Base-by-base conservation (phyloP, 2,888 invertebrate genomes). In the Drosophila pegasa region DNA sequence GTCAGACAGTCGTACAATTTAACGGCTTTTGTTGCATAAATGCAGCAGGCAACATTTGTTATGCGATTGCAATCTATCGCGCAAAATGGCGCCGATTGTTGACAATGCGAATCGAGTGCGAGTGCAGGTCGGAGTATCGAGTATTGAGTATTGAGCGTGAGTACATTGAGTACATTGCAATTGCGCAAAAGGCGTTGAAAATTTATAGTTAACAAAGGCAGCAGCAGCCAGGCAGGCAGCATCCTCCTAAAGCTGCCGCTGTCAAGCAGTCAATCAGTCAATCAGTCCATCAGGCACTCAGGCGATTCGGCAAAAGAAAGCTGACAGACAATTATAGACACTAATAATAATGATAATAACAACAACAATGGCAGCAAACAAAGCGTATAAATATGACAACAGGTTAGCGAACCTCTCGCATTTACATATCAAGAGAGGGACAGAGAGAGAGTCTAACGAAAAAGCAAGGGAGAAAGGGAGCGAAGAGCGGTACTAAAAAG, bases 11-110 rank as follows among this genome's bases (percentile, higher is more conserved):
- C 77, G 74, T 80, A 85, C 79, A 87, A 86, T 74, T 86, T 87
- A 86, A 86, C 85, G 85, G 85, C 79, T 83, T 85, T 85, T 81
- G 88, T 86, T 86, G 85, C 85, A 87, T 87, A 85, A 85, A 87
- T 75, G 59, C 71, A 71, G 62, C 81, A 72, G 80, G 58, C 75
- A 86, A 86, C 88, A 86, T 87, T 86, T 83, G 79, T 81, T 87
- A 79, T 75, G 79, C 86, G 87, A 87, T 87, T 85, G 85, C 83
- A 80, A 87, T 85, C 84, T 82, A 74, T 80, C 57, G 77, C 66
- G 69, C 50, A 78, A 86, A 74, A 85, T 85, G 82, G 71, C 85
- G 77, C 57, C 88, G 69, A 83, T 81, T 75, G 83, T 71, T 83
- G 85, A 85, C 87, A 87, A 82, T 75, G 47, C 59, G 54, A 59